Percentiles rank a stretch among this genome's conserved stretches.
Conservation (phyloP, 2,113 vertebrate genomes). For the Heteronetta atricapilla region DNA sequence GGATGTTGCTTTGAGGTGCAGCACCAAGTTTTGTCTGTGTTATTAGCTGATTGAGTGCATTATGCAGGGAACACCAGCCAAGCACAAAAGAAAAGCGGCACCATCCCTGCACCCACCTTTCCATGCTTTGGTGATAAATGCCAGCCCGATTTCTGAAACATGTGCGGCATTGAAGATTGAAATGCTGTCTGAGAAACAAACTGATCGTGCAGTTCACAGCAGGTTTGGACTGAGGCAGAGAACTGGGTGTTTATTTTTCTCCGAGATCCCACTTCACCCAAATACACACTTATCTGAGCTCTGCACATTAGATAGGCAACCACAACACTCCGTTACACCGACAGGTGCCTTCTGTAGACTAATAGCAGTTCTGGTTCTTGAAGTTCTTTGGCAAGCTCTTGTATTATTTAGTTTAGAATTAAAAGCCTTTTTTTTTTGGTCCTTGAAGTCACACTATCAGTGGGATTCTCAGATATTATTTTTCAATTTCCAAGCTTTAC, state of each 20-base stretch:
- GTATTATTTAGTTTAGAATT: background rate
- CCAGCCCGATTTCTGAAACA: background rate
- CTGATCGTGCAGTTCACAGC: rapidly evolving
- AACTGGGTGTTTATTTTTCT: background rate
- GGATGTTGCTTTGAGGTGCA: background rate
- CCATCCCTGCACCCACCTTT: background rate
- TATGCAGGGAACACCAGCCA: rapidly evolving
- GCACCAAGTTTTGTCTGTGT: too few relatives aligned
- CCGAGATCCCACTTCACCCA: background rate
- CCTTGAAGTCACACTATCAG: background rate
- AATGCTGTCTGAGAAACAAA: background rate
- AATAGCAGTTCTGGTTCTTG: background rate
- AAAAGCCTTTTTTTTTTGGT: background rate
- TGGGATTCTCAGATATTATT: background rate
- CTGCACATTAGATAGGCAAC: rapidly evolving
- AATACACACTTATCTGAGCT: background rate
- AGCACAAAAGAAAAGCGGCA: rapidly evolving
- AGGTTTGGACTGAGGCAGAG: background rate
- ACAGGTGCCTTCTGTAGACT: background rate
- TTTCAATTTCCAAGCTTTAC: background rate
- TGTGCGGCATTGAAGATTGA: rapidly evolving
- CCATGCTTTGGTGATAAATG: rapidly evolving
- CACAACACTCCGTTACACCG: rapidly evolving
- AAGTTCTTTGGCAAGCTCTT: background rate
- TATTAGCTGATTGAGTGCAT: background rate